Conservation (phyloP, 2,797 vertebrate species). For the Orientallactaga sibirica region DNA sequence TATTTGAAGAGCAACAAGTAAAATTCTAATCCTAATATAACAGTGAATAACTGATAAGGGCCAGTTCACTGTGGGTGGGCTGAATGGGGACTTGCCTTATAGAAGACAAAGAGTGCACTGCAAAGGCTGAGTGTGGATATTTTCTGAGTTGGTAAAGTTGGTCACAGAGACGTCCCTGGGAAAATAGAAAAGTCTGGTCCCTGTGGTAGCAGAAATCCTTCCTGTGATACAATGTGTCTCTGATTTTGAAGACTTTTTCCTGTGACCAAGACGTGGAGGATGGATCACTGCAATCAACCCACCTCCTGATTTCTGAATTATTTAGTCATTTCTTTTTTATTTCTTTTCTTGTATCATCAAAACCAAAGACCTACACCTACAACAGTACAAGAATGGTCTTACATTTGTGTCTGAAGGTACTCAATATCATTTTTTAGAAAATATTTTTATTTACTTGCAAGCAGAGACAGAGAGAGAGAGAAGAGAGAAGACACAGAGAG, state of each 20-base stretch:
- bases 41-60: background rate
- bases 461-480: no score
- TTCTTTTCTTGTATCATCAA: background rate
- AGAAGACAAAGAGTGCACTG: background rate
- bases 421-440: slow-evolving; percentile 16
- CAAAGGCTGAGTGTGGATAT: background rate
- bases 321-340: background rate
- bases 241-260: slow-evolving; percentile 25
- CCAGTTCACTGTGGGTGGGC: background rate
- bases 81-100: background rate
- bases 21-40: slow-evolving; percentile 22
- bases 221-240: background rate
- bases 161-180: background rate
- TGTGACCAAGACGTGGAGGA: background rate
- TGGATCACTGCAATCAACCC: background rate
- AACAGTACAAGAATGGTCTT: background rate
- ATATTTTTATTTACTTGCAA: background rate
- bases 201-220: background rate
- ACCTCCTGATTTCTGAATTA: background rate
- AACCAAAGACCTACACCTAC: background rate
- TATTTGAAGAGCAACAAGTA: slow-evolving; percentile 57
- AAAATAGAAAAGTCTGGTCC: background rate
- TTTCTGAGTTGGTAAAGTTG: background rate
- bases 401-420: slow-evolving; percentile 40
- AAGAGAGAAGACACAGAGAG: no score